Evolutionary conservation across 2,113 vertebrate genomes (phyloP).

Genomic region (Triplophysa siluroides): DNA sequence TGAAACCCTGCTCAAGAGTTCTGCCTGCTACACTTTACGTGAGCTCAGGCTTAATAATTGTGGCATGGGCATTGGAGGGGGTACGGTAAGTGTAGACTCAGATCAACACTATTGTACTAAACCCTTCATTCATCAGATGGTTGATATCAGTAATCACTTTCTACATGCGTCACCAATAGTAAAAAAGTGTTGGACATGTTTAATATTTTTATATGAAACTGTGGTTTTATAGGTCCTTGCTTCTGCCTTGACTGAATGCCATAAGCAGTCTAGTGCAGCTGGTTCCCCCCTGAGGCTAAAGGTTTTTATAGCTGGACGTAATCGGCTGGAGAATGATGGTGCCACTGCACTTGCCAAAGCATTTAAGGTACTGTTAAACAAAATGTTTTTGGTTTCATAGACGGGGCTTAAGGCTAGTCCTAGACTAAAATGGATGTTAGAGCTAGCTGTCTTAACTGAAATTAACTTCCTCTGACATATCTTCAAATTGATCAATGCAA

Average conservation of each 20-base stretch:
- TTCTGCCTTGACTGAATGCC: slow-evolving; percentile 84
- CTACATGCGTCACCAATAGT: background rate
- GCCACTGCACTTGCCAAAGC: slow-evolving; percentile 91
- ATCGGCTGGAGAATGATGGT: slow-evolving; percentile 95
- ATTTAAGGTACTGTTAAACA: slow-evolving; percentile 78
- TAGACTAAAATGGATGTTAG: no score
- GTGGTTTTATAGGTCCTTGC: slow-evolving; percentile 83
- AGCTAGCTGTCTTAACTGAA: no score
- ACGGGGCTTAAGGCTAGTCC: no score
- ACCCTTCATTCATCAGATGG: background rate
- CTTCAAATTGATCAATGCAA: no score
- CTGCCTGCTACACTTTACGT: slow-evolving; percentile 83
- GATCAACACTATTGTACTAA: background rate
- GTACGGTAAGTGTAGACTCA: slow-evolving; percentile 77
- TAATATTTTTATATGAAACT: background rate
- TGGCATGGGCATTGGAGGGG: slow-evolving; percentile 95
- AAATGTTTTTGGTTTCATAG: no score
- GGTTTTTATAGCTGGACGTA: slow-evolving; percentile 92
- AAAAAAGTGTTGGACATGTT: background rate
- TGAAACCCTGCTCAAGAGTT: slow-evolving; percentile 87
- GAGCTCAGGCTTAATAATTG: slow-evolving; percentile 96
- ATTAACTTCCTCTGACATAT: no score
- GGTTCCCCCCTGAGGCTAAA: slow-evolving; percentile 85
- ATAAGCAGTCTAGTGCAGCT: slow-evolving; percentile 80
- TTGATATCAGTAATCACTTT: background rate